Percentiles rank a stretch among this genome's conserved stretches.
Evolutionary conservation across 2,888 invertebrate species (phyloP).

Genomic region (Rotaria sp.): DNA sequence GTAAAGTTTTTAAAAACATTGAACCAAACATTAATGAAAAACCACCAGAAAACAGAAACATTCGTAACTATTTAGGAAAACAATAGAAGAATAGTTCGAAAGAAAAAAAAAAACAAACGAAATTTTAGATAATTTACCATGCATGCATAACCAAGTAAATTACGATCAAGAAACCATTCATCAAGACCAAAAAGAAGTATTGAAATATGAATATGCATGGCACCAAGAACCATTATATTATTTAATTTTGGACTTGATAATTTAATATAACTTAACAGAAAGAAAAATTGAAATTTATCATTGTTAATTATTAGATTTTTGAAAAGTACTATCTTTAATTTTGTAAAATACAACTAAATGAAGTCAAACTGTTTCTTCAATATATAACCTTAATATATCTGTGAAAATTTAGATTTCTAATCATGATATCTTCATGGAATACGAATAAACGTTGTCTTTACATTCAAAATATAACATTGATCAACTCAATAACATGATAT

Average conservation of each 20-base stretch:
- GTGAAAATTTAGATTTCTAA: too few relatives aligned
- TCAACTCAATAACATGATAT: too few relatives aligned
- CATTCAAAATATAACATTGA: too few relatives aligned
- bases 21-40: conserved; percentile 38
- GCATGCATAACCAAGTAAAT: neutral
- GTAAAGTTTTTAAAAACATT: conserved; percentile 39
- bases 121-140: neutral
- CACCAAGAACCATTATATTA: conserved; percentile 35
- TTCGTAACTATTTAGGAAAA: neutral
- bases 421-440: too few relatives aligned
- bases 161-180: neutral
- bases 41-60: conserved; percentile 33
- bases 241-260: conserved; percentile 40
- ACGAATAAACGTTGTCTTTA: too few relatives aligned
- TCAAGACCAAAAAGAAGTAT: conserved; percentile 39
- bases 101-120: too few relatives aligned
- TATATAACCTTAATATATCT: too few relatives aligned
- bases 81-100: too few relatives aligned
- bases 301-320: too few relatives aligned
- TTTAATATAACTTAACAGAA: conserved; percentile 28
- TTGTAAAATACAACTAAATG: too few relatives aligned
- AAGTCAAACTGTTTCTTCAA: too few relatives aligned
- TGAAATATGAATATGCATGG: conserved; percentile 6
- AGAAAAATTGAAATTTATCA: neutral
- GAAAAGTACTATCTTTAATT: too few relatives aligned